phyloP scores from a whole-genome alignment of 2,797 vertebrate species.

The Rachycentron canadum region DNA sequence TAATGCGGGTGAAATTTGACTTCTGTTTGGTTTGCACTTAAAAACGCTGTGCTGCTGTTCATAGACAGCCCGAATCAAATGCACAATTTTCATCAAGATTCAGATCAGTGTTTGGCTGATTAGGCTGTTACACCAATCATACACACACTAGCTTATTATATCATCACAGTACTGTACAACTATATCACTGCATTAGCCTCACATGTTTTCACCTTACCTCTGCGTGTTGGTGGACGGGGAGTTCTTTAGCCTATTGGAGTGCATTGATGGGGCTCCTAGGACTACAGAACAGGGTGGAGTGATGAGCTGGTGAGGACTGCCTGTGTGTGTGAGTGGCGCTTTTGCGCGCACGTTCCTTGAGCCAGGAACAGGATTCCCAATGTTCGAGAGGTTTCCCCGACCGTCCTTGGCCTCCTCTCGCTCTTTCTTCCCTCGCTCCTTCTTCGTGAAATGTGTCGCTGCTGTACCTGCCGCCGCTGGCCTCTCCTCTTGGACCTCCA shows the following conservation, averaged over 20 bases:
- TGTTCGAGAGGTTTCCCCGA: slow-evolving; percentile 81
- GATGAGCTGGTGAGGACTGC: slow-evolving; percentile 91
- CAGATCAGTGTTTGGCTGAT: slow-evolving; percentile 28
- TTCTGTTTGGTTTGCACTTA: slow-evolving; percentile 12
- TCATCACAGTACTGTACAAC: background rate
- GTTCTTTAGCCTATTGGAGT: slow-evolving; percentile 99
- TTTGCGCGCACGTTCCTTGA: slow-evolving; percentile 85
- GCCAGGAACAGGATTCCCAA: slow-evolving; percentile 85
- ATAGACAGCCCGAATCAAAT: slow-evolving; percentile 17
- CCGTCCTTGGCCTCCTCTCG: slow-evolving; percentile 91
- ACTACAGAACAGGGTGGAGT: slow-evolving; percentile 91
- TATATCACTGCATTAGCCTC: background rate
- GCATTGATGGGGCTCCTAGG: slow-evolving; percentile 99
- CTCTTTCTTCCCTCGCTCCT: slow-evolving; percentile 95
- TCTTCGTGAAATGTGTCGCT: slow-evolving; percentile 91
- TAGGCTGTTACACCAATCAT: slow-evolving; percentile 25
- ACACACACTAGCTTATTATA: slow-evolving; percentile 20
- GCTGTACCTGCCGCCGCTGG: slow-evolving; percentile 86
- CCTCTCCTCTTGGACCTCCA: slow-evolving; percentile 97
- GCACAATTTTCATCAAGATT: slow-evolving; percentile 25
- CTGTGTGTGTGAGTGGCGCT: slow-evolving; percentile 80
- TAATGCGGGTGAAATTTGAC: background rate
- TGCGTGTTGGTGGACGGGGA: slow-evolving; percentile 99
- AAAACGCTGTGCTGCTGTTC: slow-evolving; percentile 3
- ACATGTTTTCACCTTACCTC: slow-evolving; percentile 87